Evolutionary conservation across 2,888 invertebrate species (phyloP).

Genomic region (Gisinianus flammeolus): DNA sequence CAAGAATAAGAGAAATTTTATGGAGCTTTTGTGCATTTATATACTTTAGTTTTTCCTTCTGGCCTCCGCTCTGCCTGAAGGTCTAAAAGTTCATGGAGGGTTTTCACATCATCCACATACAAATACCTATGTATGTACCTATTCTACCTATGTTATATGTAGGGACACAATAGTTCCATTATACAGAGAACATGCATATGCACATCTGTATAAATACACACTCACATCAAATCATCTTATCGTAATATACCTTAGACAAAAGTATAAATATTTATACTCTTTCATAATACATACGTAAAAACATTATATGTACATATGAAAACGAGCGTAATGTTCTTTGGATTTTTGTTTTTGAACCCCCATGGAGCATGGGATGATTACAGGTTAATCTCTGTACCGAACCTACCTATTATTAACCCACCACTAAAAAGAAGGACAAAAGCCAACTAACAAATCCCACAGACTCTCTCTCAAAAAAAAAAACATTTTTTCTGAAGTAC

Average conservation of each 20-base stretch:
- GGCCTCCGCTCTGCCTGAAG: neutral
- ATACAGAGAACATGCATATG: too few species aligned
- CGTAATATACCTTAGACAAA: too few species aligned
- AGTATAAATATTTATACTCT: too few species aligned
- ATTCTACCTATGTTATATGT: too few species aligned
- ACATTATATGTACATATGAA: constrained; percentile 4
- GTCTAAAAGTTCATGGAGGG: neutral
- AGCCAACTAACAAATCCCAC: too few species aligned
- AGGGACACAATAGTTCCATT: too few species aligned
- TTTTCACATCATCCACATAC: too few species aligned
- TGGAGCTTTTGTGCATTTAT: neutral
- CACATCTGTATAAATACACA: too few species aligned
- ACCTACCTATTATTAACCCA: neutral
- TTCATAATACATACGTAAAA: neutral
- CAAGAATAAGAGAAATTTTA: neutral
- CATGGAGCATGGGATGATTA: neutral
- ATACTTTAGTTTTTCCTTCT: neutral
- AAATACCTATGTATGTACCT: too few species aligned
- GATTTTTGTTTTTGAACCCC: constrained; percentile 19
- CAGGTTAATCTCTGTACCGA: constrained; percentile 6
- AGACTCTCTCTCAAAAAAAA: too few species aligned
- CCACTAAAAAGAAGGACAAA: neutral
- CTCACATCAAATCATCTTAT: too few species aligned
- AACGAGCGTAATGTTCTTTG: neutral
- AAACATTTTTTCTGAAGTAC: neutral